Base-by-base conservation (phyloP, 2,888 invertebrate genomes). In the Metacarcinus magister region DNA sequence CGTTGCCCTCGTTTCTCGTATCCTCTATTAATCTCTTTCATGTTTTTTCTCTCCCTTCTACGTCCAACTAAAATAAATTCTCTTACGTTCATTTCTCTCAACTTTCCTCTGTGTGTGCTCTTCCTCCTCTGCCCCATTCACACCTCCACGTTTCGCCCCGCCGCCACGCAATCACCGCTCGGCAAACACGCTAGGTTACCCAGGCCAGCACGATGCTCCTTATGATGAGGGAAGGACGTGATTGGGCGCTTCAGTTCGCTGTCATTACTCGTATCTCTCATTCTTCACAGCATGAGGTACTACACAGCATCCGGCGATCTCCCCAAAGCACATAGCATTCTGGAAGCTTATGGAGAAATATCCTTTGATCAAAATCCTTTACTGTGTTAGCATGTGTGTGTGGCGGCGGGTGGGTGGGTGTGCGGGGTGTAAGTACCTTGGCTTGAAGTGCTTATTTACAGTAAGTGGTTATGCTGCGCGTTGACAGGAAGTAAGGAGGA, bases 61-160 rank as follows among this genome's bases (percentile, higher is more conserved):
- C 28, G 75, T 28, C 75, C 75, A 82, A 28, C 75, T 82, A 82
- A 82, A 82, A 82, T 82, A 82, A 82, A 82, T 82, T 82, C 28
- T 82, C 75, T 28, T 82, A 82, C 75, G n/a, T 82, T 82, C 75
- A 28, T 82, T 82, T 82, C 75, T 23, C 75, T 82, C 75, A 82
- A n/a, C 75, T 82, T 10, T 82, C 28, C 75, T 82, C 75, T 82
- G 28, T 82, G 28, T 82, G 28, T n/a, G 28, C 75, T 82, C 75
- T 28, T 82, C 75, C 75, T 82, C 75, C 28, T 23, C 75, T n/a
- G n/a, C 10, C 75, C 75, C 75, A 39, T 82, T 10, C 75, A 10
- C 75, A 8, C 28, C 75, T 28, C 28, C 28, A 23, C n/a, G n/a
- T n/a, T 28, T 10, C 28, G 8, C 75, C 75, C 28, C n/a, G 8